Conservation (phyloP, 2,113 vertebrate genomes). For the Marmota flaviventris region DNA sequence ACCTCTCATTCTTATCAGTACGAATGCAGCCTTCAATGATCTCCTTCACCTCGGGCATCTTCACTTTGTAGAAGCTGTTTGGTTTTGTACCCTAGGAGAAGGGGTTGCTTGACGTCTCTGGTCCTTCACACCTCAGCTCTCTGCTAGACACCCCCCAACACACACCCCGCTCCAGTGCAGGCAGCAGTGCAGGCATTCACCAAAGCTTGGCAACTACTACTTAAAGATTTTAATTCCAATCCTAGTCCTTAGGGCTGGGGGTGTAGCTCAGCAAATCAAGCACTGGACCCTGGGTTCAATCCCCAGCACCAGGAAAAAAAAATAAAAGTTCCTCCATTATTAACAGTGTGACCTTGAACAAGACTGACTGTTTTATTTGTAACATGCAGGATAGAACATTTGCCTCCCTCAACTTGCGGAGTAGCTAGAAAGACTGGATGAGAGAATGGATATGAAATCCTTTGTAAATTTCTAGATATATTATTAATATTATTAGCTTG, state of each 20-base stretch:
- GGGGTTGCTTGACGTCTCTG: background rate
- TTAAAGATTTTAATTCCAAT: too few relatives aligned
- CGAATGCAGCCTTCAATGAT: constrained; percentile 99
- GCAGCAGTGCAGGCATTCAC: background rate
- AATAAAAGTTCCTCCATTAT: background rate
- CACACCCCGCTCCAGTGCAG: too few relatives aligned
- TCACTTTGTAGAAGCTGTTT: constrained; percentile 98
- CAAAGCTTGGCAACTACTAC: background rate
- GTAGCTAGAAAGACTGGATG: background rate
- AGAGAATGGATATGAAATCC: background rate
- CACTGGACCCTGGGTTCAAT: too few relatives aligned
- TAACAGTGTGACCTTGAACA: constrained; percentile 17
- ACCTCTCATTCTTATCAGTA: constrained; percentile 97
- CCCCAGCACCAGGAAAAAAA: too few relatives aligned
- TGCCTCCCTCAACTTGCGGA: background rate
- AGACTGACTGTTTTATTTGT: background rate
- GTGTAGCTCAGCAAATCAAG: too few relatives aligned
- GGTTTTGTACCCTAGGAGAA: constrained; percentile 95
- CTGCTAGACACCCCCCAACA: rapidly evolving
- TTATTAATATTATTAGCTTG: background rate
- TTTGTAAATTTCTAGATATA: background rate
- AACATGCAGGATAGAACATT: background rate
- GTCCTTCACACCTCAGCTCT: rapidly evolving
- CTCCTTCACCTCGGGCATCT: constrained; percentile 97
- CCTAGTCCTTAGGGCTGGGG: too few relatives aligned